Conservation (phyloP, 2,888 invertebrate species). For the Lordiphosa fenestrarum region DNA sequence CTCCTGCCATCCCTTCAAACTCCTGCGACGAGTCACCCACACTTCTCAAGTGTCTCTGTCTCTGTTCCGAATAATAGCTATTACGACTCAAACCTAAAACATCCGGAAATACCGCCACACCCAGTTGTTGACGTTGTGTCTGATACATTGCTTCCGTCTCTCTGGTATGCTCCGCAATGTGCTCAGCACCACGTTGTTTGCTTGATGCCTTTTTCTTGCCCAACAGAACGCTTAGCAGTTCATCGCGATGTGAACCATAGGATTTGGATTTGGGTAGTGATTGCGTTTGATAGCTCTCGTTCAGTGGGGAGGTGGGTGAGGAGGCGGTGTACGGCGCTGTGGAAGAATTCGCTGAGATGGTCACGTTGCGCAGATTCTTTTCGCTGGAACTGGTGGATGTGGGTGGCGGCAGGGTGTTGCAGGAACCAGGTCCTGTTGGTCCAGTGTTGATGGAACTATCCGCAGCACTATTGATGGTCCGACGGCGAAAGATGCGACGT, state of each 20-base stretch:
- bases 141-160: conserved; percentile 47
- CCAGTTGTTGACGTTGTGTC: conserved; percentile 64
- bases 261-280: conserved; percentile 76
- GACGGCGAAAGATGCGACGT: conserved; percentile 80
- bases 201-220: conserved; percentile 54
- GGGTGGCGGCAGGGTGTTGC: conserved; percentile 54
- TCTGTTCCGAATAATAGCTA: conserved; percentile 66
- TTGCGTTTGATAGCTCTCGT: conserved; percentile 69
- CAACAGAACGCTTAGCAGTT: conserved; percentile 58
- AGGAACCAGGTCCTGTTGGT: conserved; percentile 48
- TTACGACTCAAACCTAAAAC: conserved; percentile 58
- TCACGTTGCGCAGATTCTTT: conserved; percentile 73
- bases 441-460: conserved; percentile 36
- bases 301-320: conserved; percentile 74
- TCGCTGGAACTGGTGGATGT: conserved; percentile 66
- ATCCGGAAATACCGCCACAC: conserved; percentile 73
- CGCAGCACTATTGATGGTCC: conserved; percentile 77
- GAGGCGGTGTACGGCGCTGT: conserved; percentile 42
- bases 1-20: conserved; percentile 38
- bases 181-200: conserved; percentile 36
- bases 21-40: conserved; percentile 76
- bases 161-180: conserved; percentile 24
- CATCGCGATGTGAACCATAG: conserved; percentile 67
- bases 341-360: conserved; percentile 42
- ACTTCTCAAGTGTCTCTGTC: conserved; percentile 57